Percentiles rank a stretch among this genome's conserved stretches.
Conservation (phyloP, 2,113 vertebrate species). For the Athene noctua region DNA sequence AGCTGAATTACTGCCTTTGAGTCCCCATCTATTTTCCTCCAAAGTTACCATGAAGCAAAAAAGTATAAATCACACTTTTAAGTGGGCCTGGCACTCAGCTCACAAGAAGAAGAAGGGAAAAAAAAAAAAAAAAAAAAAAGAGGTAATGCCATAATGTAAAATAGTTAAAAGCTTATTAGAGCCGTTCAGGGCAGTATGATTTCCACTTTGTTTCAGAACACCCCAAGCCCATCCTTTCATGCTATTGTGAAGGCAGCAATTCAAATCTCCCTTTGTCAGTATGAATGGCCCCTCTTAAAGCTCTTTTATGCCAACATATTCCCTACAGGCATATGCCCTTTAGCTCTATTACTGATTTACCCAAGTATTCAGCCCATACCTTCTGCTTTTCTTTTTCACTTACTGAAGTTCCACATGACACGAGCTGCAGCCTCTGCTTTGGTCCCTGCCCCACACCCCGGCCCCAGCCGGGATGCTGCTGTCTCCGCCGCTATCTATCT, state of each 20-base stretch:
- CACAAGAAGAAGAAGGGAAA: slow-evolving; percentile 48
- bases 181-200: slow-evolving; percentile 89
- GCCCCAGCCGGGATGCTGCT: slow-evolving; percentile 64
- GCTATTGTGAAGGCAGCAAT: slow-evolving; percentile 93
- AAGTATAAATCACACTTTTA: slow-evolving; percentile 93
- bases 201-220: slow-evolving; percentile 92
- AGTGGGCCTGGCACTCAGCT: slow-evolving; percentile 76
- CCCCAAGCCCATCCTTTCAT: slow-evolving; percentile 93
- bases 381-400: slow-evolving; percentile 88
- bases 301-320: slow-evolving; percentile 89
- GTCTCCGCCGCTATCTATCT: slow-evolving; percentile 53
- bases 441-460: slow-evolving; percentile 44
- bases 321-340: slow-evolving; percentile 96
- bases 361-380: slow-evolving; percentile 91
- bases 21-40: slow-evolving; percentile 69
- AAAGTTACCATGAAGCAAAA: slow-evolving; percentile 86
- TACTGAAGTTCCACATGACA: slow-evolving; percentile 84
- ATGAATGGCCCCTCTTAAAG: slow-evolving; percentile 93
- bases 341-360: slow-evolving; percentile 99
- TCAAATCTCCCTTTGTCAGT: slow-evolving; percentile 91
- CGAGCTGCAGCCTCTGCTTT: slow-evolving; percentile 75
- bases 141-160: slow-evolving; percentile 82
- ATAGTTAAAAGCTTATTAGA: slow-evolving; percentile 98
- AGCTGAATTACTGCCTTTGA: slow-evolving; percentile 80
- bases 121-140: slow-evolving; percentile 45